Percentiles rank a stretch among this genome's conserved stretches.
Evolutionary conservation across 2,888 invertebrate genomes (phyloP).

Genomic region (Fragum whitleyi): DNA sequence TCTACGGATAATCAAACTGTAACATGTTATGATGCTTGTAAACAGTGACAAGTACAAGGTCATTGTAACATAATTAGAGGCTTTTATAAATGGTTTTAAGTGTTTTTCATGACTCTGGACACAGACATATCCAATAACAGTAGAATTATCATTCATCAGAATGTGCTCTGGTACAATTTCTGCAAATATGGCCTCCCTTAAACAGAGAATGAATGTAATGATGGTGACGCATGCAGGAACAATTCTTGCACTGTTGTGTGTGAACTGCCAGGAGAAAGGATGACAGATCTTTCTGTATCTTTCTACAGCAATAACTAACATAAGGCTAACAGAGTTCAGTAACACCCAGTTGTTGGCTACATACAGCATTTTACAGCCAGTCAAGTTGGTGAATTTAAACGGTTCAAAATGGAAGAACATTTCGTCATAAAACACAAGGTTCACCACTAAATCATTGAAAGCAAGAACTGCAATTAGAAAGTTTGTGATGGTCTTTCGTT

Average conservation of each 20-base stretch:
- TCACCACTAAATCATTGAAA: conserved; percentile 7
- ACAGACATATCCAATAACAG: conserved; percentile 16
- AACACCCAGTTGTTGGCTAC: conserved; percentile 18
- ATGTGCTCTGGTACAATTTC: conserved; percentile 21
- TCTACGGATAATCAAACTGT: conserved; percentile 20
- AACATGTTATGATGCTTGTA: conserved; percentile 13
- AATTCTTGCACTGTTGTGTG: neutral
- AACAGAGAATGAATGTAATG: neutral
- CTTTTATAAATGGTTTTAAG: conserved; percentile 13
- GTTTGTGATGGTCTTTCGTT: conserved; percentile 11
- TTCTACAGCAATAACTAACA: conserved; percentile 13
- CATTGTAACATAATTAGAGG: conserved; percentile 18
- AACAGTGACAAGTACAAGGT: neutral
- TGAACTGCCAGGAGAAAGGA: conserved; percentile 21
- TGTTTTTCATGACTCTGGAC: conserved; percentile 21
- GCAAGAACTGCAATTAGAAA: conserved; percentile 17
- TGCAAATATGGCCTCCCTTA: conserved; percentile 15
- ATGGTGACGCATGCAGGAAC: conserved; percentile 7
- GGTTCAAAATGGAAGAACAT: conserved; percentile 19
- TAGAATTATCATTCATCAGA: conserved; percentile 14
- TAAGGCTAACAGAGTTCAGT: conserved; percentile 18
- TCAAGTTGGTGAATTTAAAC: conserved; percentile 5
- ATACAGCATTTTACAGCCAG: conserved; percentile 13
- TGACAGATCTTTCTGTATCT: conserved; percentile 23
- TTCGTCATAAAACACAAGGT: conserved; percentile 20